phyloP scores from a whole-genome alignment of 2,113 vertebrate species.

The Leuciscus idus region DNA sequence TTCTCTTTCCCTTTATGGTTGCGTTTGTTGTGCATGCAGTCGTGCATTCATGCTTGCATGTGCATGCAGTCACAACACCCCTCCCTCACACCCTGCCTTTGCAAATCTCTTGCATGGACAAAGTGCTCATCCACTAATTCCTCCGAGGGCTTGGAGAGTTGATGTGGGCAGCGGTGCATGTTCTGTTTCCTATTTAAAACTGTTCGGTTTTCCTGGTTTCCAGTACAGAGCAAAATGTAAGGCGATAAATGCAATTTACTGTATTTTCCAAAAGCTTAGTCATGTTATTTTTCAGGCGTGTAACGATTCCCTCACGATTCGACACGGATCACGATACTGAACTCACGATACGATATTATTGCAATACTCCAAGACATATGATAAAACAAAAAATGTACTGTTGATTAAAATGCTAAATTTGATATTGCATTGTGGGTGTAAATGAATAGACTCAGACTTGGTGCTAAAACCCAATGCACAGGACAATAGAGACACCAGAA shows the following conservation, averaged over 20 bases:
- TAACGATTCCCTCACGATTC: too few species aligned
- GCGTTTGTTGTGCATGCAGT: slow-evolving; percentile 36
- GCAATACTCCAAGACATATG: too few species aligned
- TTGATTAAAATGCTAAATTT: too few species aligned
- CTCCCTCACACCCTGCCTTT: too few species aligned
- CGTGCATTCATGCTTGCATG: slow-evolving; percentile 47
- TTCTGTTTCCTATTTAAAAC: not conserved
- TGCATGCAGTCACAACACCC: not conserved
- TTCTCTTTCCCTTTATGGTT: slow-evolving; percentile 1
- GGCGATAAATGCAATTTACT: not conserved
- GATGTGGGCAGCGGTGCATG: not conserved
- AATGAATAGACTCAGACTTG: too few species aligned
- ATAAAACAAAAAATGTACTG: too few species aligned
- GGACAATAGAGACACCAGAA: too few species aligned
- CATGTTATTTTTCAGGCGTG: too few species aligned
- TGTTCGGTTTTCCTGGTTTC: not conserved
- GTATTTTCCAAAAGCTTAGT: not conserved
- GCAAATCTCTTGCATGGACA: not conserved
- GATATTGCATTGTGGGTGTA: too few species aligned
- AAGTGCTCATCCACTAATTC: slow-evolving; percentile 15
- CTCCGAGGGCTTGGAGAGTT: not conserved
- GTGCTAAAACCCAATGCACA: too few species aligned
- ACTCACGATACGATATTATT: too few species aligned
- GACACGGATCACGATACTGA: too few species aligned
- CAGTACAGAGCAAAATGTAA: not conserved